A percentile compares a stretch with the other conserved stretches of the same genome.
Conservation (phyloP, 2,113 vertebrate species). For the Sylvilagus bachmani region DNA sequence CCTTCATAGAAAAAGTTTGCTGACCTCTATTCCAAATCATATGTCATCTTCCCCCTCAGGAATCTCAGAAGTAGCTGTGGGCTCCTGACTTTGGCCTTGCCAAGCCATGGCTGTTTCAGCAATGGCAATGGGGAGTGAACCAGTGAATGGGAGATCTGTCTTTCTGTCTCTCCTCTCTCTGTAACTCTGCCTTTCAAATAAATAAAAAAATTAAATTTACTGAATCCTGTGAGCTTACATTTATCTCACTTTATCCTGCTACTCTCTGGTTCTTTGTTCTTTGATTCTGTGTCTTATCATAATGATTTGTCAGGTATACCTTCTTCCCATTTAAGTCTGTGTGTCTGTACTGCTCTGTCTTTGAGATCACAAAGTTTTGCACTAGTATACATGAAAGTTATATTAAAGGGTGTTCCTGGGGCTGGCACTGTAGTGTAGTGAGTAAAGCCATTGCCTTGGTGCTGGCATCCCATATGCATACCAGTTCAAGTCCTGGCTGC, state of each 20-base stretch:
- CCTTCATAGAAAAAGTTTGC: neutral
- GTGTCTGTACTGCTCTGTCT: neutral
- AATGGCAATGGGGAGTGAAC: too few species aligned
- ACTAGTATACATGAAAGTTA: neutral
- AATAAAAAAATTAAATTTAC: neutral
- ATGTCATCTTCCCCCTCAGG: neutral
- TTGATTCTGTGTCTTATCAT: neutral
- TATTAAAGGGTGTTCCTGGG: neutral
- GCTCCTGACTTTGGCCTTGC: too few species aligned
- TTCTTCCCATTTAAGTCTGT: neutral
- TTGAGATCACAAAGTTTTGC: neutral
- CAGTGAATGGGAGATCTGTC: too few species aligned
- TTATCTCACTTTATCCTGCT: neutral
- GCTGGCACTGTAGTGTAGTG: too few species aligned
- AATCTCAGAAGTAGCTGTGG: too few species aligned
- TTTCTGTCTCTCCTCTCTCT: too few species aligned
- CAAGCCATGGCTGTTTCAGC: too few species aligned
- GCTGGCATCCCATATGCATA: too few species aligned
- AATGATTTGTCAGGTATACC: neutral
- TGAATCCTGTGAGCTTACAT: neutral
- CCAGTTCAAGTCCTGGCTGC: too few species aligned
- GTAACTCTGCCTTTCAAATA: too few species aligned
- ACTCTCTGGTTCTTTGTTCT: neutral
- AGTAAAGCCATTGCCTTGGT: too few species aligned
- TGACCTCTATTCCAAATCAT: neutral